Conservation (phyloP, 2,113 vertebrate species). For the Puffinus mauretanicus region DNA sequence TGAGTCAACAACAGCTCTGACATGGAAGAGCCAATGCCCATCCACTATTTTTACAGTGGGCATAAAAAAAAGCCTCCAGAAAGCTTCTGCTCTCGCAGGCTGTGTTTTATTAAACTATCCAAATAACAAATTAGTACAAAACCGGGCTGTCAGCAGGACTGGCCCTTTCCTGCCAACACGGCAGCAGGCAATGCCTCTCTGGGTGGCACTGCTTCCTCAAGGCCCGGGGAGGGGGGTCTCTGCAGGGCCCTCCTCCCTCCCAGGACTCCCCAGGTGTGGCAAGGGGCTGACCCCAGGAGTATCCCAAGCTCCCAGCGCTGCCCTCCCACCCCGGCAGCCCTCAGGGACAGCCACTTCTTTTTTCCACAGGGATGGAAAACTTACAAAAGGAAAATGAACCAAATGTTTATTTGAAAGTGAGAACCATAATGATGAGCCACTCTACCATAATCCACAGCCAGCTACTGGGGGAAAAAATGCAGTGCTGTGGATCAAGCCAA, state of each 20-base stretch:
- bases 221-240: background rate
- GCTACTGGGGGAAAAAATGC: background rate
- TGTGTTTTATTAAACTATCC: background rate
- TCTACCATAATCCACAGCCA: background rate
- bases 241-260: background rate
- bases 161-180: background rate
- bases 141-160: rapidly evolving
- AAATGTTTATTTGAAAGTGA: background rate
- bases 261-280: background rate
- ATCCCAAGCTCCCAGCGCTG: background rate
- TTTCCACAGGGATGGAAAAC: background rate
- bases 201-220: background rate
- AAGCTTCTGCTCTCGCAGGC: background rate
- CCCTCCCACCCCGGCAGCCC: background rate
- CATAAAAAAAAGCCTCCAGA: background rate
- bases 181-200: rapidly evolving
- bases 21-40: background rate
- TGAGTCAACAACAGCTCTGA: background rate
- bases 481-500: background rate
- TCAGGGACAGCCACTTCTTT: background rate
- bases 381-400: background rate
- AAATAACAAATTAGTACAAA: background rate
- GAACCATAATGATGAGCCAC: background rate
- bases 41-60: background rate
- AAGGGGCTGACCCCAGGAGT: background rate